Base-by-base conservation (phyloP, 2,113 vertebrate species). In the Monopterus albus region DNA sequence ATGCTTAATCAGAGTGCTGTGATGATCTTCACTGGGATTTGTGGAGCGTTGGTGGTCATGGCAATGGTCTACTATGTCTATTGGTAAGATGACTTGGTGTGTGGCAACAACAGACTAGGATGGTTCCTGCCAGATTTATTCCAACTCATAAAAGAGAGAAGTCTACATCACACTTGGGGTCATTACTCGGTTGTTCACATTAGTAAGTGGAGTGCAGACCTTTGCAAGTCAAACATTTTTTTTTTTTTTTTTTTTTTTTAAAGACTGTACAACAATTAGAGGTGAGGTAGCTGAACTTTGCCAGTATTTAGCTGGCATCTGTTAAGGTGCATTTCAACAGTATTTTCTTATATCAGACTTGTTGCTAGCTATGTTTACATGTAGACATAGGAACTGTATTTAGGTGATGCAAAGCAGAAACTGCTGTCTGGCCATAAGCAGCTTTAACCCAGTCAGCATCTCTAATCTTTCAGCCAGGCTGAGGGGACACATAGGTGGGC, bases 1-100 rank as follows among this genome's bases (percentile, higher is more conserved):
- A 94, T 94, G 93, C 68, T 93, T 83, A 94, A 93, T 85, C 93
- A 94, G 83, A 91, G 92, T 21, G 91, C 90, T 43, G 93, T 94
- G 71, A 88, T 94, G 88, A 86, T 94, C 85, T 94, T 94, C 84
- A 93, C 93, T 36, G 93, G 93, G 25, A 89, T 93, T 26, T 94
- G 93, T 87, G 93, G 93, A 61, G 91, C 93, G 0, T 60, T 94
- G 84, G 91, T 94, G 77, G 63, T 94, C 62, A 82, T 94, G 91
- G 93, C 93, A 6, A 87, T 94, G 86, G 90, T 84, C 75, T 94
- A 94, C 86, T 94, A 94, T 52, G 84, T 92, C 72, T 94, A 94
- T 84, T 94, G 93, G 93, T 94, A 76, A 94, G 33, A 35, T 28
- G n/a, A 11, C 51, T 25, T 29, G 2, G 20, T 7, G 1, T 17